Base-by-base conservation (phyloP, 2,888 invertebrate genomes). In the Unio pictorum region DNA sequence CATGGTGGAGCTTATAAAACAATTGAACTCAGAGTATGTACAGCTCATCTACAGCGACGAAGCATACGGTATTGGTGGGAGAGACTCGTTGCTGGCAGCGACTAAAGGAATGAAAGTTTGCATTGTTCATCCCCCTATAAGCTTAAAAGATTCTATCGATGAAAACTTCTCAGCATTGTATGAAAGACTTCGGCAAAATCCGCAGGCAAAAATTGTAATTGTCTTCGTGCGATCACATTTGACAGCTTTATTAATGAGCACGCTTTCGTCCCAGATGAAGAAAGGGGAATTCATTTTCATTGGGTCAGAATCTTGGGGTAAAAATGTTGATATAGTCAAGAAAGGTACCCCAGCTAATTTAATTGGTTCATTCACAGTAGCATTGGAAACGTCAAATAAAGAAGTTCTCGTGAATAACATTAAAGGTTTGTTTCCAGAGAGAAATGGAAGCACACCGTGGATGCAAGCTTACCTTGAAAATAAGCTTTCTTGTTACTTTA, bases 251-350 rank as follows among this genome's bases (percentile, higher is more conserved):
- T 57, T 74, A 0, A 63, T 75, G 28, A 4, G n/a, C 3, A 64
- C 60, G 18, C 18, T 78, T 1, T 54, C 63, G 5, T 26, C 28
- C 15, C 30, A 61, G 55, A 68, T 75, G 59, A 28, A 68, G 0
- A 64, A 59, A 45, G 78, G 76, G 4, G 73, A 78, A 20, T 80
- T 78, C 34, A 34, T 80, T 11, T 78, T 78, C 30, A 75, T 80
- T 58, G 80, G 76, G 4, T 80, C 80, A 4, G 75, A 75, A 57
- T 66, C 76, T 18, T 78, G 74, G 75, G 71, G 71, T 26, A 67
- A 61, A 18, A 71, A 66, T n/a, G 20, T 15, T 0, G 66, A 70
- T 17, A 34, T 74, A 3, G 15, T 78, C 6, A 15, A 57, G 11
- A 59, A 59, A 20, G 69, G 69, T n/a, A 23, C 15, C 28, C 66